Conservation (phyloP, 2,888 invertebrate species). For the Steinernema scapterisci region DNA sequence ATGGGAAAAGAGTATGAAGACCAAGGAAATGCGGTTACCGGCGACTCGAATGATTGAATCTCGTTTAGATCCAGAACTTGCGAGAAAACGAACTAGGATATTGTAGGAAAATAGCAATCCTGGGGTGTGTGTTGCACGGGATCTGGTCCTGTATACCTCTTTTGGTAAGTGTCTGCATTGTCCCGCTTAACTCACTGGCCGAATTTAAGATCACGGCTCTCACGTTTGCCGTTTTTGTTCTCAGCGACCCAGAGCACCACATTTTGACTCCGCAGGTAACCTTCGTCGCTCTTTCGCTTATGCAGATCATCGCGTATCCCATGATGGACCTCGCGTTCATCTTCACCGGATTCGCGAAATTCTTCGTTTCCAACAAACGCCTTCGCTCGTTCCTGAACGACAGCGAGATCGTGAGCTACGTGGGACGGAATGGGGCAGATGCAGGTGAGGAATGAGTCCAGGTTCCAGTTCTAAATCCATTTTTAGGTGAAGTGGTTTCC, state of each 20-base stretch:
- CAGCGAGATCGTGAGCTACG: neutral
- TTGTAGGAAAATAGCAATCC: no score
- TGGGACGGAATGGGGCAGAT: neutral
- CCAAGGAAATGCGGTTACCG: neutral
- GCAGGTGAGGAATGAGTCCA: neutral
- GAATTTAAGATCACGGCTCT: slow-evolving; percentile 41
- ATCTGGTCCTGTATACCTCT: no score
- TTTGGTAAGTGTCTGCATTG: no score
- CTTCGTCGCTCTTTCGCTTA: slow-evolving; percentile 5
- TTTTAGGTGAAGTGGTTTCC: neutral
- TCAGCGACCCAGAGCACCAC: slow-evolving; percentile 72
- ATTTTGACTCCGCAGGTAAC: slow-evolving; percentile 74
- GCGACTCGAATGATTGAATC: no score
- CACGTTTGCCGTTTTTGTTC: slow-evolving; percentile 70
- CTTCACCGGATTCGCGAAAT: neutral
- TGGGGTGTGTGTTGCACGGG: no score
- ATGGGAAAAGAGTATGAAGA: slow-evolving; percentile 70
- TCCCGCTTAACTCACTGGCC: no score
- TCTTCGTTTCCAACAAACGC: neutral
- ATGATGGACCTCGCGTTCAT: neutral
- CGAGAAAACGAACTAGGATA: no score
- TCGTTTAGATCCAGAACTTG: no score
- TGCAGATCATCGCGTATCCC: neutral
- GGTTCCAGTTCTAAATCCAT: neutral
- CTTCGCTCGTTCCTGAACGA: neutral